A percentile compares a stretch with the other conserved stretches of the same genome.
Evolutionary conservation across 1,140 invertebrate genomes (phyloP).

Genomic region (Diuraphis noxia): DNA sequence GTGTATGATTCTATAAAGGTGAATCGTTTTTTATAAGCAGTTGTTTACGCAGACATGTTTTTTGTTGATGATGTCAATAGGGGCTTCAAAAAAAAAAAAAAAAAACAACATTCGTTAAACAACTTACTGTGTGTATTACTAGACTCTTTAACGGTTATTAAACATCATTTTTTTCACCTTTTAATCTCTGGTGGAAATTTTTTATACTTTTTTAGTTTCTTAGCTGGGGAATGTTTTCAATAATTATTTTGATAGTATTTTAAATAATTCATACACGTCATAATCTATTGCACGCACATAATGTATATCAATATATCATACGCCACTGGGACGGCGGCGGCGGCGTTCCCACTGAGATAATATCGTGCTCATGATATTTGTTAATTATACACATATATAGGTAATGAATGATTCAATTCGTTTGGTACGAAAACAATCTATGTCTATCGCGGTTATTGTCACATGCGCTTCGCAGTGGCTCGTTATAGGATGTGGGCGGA

Average conservation of each 20-base stretch:
- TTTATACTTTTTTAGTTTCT: neutral
- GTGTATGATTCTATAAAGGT: neutral
- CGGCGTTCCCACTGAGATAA: neutral
- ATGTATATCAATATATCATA: neutral
- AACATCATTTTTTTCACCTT: no score
- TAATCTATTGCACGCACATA: neutral
- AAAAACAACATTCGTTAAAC: neutral
- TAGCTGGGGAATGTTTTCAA: neutral
- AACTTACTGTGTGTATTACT: neutral
- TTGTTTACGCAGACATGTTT: neutral
- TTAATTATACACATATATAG: neutral
- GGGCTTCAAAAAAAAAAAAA: neutral
- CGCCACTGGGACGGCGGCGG: no score
- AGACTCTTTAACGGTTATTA: neutral
- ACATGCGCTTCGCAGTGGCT: neutral
- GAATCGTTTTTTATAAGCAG: neutral
- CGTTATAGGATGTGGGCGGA: neutral
- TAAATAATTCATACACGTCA: no score
- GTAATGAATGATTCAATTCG: neutral
- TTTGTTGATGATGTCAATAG: neutral
- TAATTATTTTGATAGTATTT: no score
- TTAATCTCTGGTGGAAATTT: neutral
- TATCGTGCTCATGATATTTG: neutral
- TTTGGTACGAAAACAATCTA: neutral
- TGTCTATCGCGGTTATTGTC: neutral